phyloP scores from a whole-genome alignment of 1,140 invertebrate species.

The Drosophila ercepeae region DNA sequence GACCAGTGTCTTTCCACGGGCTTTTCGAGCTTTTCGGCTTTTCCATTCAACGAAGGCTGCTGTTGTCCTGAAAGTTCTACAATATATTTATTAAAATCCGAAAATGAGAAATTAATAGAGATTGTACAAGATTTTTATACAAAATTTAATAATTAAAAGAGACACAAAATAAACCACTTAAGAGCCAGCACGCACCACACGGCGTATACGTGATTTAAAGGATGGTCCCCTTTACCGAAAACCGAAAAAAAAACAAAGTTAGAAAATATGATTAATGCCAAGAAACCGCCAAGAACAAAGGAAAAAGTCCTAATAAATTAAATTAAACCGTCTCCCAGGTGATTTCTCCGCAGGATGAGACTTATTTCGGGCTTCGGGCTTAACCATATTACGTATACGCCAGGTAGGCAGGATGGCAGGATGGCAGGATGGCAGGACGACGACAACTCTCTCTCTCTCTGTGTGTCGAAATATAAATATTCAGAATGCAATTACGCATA shows the following conservation, averaged over 20 bases:
- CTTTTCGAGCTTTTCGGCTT: not conserved
- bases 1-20: constrained; percentile 12
- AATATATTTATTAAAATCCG: constrained; percentile 21
- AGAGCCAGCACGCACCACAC: not conserved
- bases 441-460: no score
- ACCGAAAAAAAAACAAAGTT: not conserved
- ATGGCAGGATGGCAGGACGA: no score
- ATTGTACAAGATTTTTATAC: not conserved
- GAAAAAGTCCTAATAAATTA: constrained; percentile 29
- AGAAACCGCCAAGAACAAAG: constrained; percentile 10
- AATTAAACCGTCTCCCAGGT: constrained; percentile 29
- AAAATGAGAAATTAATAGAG: constrained; percentile 24
- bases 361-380: not conserved
- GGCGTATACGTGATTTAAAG: constrained; percentile 28
- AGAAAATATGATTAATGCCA: constrained; percentile 24
- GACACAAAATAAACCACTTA: not conserved
- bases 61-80: not conserved
- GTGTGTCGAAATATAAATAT: constrained; percentile 66
- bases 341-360: constrained; percentile 19
- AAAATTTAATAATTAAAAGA: not conserved
- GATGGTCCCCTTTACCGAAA: no score
- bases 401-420: not conserved
- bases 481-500: constrained; percentile 76
- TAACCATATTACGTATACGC: constrained; percentile 8
- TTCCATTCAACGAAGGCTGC: no score